Conservation (phyloP, 2,113 vertebrate species). For the Gasterosteus nipponicus region DNA sequence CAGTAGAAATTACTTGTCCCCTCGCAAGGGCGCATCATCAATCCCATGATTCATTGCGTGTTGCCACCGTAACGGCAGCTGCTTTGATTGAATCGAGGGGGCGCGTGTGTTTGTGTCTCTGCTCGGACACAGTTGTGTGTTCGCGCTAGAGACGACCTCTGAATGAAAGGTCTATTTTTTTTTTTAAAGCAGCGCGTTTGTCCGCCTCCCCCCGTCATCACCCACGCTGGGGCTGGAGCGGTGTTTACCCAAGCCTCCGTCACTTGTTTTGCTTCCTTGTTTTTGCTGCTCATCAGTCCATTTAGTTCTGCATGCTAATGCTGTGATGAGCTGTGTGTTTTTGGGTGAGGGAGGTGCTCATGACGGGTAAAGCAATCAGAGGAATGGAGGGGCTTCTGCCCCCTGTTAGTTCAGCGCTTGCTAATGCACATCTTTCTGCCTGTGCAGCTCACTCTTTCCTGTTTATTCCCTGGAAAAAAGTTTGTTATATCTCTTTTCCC, state of each 20-base stretch:
- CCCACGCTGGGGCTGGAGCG: slow-evolving; percentile 44
- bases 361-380: slow-evolving; percentile 64
- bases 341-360: slow-evolving; percentile 28
- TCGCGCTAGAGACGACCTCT: slow-evolving; percentile 60
- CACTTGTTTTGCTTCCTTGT: slow-evolving; percentile 16
- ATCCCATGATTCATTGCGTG: slow-evolving; percentile 65
- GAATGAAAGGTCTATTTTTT: slow-evolving; percentile 70
- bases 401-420: slow-evolving; percentile 54
- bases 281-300: slow-evolving; percentile 51
- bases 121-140: slow-evolving; percentile 62
- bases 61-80: slow-evolving; percentile 61
- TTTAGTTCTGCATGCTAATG: slow-evolving; percentile 62
- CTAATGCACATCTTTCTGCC: slow-evolving; percentile 51
- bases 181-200: slow-evolving; percentile 64
- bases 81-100: slow-evolving; percentile 67
- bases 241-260: slow-evolving; percentile 45
- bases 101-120: slow-evolving; percentile 48
- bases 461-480: neutral
- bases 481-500: too few species aligned
- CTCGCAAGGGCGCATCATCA: slow-evolving; percentile 70
- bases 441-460: slow-evolving; percentile 1
- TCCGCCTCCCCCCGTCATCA: slow-evolving; percentile 25
- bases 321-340: slow-evolving; percentile 53
- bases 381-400: slow-evolving; percentile 57
- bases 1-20: slow-evolving; percentile 79